These are phyloP conservation scores for Malacoraja senta DNA, from an alignment of 2,797 vertebrate genomes.

Conservation along the genomic window DNA sequence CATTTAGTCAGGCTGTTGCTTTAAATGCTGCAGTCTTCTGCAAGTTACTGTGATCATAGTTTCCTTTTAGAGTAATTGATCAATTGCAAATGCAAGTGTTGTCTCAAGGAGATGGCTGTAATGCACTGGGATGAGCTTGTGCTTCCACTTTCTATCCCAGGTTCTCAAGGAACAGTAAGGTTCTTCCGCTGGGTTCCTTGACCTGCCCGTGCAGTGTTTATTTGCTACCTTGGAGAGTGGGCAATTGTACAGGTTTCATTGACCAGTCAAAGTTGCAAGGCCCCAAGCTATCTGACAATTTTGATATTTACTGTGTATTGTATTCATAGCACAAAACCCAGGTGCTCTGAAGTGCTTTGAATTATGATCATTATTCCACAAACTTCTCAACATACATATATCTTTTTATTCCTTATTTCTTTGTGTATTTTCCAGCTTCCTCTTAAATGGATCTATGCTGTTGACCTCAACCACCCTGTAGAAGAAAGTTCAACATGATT, in stretches of 20 bases:
- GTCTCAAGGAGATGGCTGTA: neutral
- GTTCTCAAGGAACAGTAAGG: neutral
- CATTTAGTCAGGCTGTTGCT: neutral
- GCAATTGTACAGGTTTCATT: neutral
- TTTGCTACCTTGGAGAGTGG: neutral
- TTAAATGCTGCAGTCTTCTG: neutral
- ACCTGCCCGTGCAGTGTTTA: neutral
- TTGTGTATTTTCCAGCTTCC: neutral
- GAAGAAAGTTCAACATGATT: neutral
- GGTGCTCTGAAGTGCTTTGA: neutral
- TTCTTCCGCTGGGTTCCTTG: no score
- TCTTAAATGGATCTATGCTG: neutral
- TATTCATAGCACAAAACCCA: neutral
- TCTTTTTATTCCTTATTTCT: neutral
- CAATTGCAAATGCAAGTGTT: neutral
- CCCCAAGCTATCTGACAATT: neutral
- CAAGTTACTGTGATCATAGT: neutral
- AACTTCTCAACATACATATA: neutral
- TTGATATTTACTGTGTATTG: neutral
- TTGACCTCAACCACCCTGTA: neutral
- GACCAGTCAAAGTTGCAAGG: neutral
- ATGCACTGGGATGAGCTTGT: neutral
- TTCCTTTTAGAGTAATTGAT: neutral
- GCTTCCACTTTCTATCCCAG: neutral
- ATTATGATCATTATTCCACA: neutral